Base-by-base conservation (phyloP, 1,140 invertebrate species). In the Nasonia longicornis region DNA sequence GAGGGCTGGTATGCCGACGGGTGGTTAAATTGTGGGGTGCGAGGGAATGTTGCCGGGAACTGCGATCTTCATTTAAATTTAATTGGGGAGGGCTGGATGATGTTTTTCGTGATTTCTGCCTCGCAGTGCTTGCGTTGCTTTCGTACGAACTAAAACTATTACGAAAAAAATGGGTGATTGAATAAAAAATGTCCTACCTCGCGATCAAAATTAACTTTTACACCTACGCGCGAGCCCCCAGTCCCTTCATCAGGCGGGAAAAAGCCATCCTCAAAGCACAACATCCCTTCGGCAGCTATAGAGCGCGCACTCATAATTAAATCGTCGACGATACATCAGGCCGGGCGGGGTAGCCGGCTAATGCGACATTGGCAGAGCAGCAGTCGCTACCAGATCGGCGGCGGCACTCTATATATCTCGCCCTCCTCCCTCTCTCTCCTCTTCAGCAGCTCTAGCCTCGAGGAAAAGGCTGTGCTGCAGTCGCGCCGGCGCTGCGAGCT, bases 41-140 rank as follows among this genome's bases (percentile, higher is more conserved):
- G 67, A 71, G 63, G 31, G 29, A 38, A 35, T 42, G 69, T 10
- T n/a, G 58, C 58, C 35, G 2, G 1, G 26, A n/a, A 52, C 22
- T 58, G 77, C 35, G 35, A 79, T 79, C 77, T 72, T 63, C 77
- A 79, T 71, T 79, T 72, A 79, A 79, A 73, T 73, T 79, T 79
- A 79, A 73, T 79, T 79, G 72, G 64, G 67, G 26, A 22, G 7
- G 16, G 45, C 29, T 77, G 64, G 38, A 66, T 66, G 74, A 42
- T 35, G 14, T 52, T 69, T 69, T 35, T 70, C 20, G 22, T 2
- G 38, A 45, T 38, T 77, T 35, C 29, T 64, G n/a, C 16, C 45
- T 26, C 16, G 20, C 3, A 77, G 35, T 14, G 22, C 16, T 16
- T 20, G 48, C 16, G 12, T 8, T 16, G 12, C 12, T 16, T 16